Conservation (phyloP, 2,113 vertebrate genomes). For the Lipophrys pholis region DNA sequence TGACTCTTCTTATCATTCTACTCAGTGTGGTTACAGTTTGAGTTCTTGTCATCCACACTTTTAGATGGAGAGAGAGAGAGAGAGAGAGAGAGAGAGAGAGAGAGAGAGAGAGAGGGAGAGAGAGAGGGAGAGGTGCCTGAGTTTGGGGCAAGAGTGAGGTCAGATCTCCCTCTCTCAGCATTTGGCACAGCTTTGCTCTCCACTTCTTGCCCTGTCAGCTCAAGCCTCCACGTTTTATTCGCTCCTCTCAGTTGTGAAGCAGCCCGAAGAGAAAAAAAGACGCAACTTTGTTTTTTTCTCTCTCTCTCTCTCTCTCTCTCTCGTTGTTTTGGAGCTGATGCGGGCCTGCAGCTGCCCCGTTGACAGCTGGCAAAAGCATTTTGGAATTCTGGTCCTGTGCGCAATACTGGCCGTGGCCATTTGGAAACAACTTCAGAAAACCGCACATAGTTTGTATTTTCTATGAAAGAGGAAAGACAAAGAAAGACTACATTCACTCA, state of each 20-base stretch:
- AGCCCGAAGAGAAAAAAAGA: not conserved
- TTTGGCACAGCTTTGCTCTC: slow-evolving; percentile 56
- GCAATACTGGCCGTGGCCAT: slow-evolving; percentile 42
- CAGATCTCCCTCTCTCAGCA: slow-evolving; percentile 41
- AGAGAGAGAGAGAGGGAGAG: too few relatives aligned
- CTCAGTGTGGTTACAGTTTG: slow-evolving; percentile 1
- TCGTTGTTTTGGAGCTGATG: slow-evolving; percentile 23
- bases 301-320: not conserved
- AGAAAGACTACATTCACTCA: slow-evolving; percentile 47
- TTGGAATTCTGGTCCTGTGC: slow-evolving; percentile 61
- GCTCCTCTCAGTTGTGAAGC: slow-evolving; percentile 14
- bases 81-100: not conserved
- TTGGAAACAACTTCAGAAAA: slow-evolving; percentile 51
- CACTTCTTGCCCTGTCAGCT: slow-evolving; percentile 60
- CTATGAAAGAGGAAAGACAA: slow-evolving; percentile 10
- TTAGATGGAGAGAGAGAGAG: not conserved
- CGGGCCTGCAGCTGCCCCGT: slow-evolving; percentile 71
- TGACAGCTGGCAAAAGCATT: slow-evolving; percentile 77
- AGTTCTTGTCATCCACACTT: slow-evolving; percentile 24
- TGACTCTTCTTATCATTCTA: slow-evolving; percentile 9
- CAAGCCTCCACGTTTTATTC: not conserved
- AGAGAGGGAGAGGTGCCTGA: not conserved
- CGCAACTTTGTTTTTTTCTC: too few relatives aligned
- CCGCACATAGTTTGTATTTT: not conserved
- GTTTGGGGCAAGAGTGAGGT: slow-evolving; percentile 43